Base-by-base conservation (phyloP, 2,797 vertebrate genomes). In the Enteromius unitaeniatus region DNA sequence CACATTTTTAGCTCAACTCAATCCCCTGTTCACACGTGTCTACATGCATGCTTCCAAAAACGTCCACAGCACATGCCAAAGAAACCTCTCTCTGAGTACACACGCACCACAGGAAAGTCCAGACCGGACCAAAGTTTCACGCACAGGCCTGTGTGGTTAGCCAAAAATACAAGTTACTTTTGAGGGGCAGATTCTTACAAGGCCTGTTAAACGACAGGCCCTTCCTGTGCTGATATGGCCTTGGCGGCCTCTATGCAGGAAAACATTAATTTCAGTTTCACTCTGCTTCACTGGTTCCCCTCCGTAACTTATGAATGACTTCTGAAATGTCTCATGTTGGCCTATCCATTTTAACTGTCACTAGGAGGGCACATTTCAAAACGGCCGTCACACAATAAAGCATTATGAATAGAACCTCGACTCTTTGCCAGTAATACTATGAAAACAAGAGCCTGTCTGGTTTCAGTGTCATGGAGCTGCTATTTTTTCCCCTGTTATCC, bases 131-230 rank as follows among this genome's bases (percentile, higher is more conserved):
- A n/a, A n/a, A 55, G 23, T 42, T 45, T 26, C 47, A 74, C 49
- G 10, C 14, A 31, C 37, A 3, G 10, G 37, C 13, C 82, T 53
- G 89, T 85, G 37, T 91, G 90, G 93, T 93, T 88, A 89, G 90
- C 89, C 87, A 88, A 90, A 85, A 93, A 92, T 87, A 87, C 31
- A 88, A 92, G 90, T 87, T 7, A 72, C 64, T 88, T 91, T 87
- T 86, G 88, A 88, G 85, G 81, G 86, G 87, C 87, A 84, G 82
- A 78, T 84, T 89, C 84, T 89, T 81, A 84, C 85, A 86, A 68
- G 65, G 81, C 51, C 84, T 64, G 85, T 89, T 88, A 72, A 90
- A 86, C 68, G 81, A 83, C 85, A 45, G 76, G 82, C 80, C 55
- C 70, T 72, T 64, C 72, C 79, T 79, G 83, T 62, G 1, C 6